A percentile compares a stretch with the other conserved stretches of the same genome.
phyloP scores from a whole-genome alignment of 2,797 vertebrate species.

The Remorina albescens region DNA sequence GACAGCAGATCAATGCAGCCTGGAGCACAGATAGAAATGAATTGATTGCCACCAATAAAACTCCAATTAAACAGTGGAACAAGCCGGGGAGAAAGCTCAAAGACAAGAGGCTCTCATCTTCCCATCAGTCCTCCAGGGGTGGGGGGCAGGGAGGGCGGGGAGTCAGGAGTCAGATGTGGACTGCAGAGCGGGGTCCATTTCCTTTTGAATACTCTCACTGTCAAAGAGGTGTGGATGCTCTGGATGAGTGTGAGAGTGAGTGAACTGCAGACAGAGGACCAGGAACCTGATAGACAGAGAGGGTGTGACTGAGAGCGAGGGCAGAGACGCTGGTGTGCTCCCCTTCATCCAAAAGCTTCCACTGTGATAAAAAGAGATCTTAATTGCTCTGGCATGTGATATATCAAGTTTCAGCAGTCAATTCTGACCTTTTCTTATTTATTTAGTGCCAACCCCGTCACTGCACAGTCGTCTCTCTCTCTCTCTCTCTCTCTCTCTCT shows the following conservation, averaged over 20 bases:
- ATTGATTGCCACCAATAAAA: conserved; percentile 89
- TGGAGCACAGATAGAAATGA: conserved; percentile 79
- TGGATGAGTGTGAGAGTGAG: conserved; percentile 56
- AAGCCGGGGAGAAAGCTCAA: conserved; percentile 59
- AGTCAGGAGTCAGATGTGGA: conserved; percentile 38
- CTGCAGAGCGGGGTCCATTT: conserved; percentile 49
- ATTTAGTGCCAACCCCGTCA: conserved; percentile 44
- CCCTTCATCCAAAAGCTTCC: conserved; percentile 73
- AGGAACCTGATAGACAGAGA: conserved; percentile 50
- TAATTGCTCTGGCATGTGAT: conserved; percentile 75
- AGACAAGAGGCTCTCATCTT: conserved; percentile 76
- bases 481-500: conserved; percentile 14
- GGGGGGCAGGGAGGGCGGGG: conserved; percentile 21
- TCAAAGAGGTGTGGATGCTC: conserved; percentile 60
- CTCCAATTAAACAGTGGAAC: conserved; percentile 86
- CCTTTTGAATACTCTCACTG: conserved; percentile 48
- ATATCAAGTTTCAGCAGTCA: conserved; percentile 71
- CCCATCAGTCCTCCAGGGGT: conserved; percentile 72
- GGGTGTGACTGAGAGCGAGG: conserved; percentile 34
- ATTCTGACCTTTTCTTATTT: conserved; percentile 68
- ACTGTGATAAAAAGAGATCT: conserved; percentile 78
- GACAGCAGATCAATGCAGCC: conserved; percentile 85
- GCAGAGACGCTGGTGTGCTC: conserved; percentile 30
- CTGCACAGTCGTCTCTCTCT: neutral
- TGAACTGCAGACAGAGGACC: conserved; percentile 44